Percentiles rank a stretch among this genome's conserved stretches.
phyloP scores from a whole-genome alignment of 2,797 vertebrate genomes.

The Hippopotamyrus pictus region DNA sequence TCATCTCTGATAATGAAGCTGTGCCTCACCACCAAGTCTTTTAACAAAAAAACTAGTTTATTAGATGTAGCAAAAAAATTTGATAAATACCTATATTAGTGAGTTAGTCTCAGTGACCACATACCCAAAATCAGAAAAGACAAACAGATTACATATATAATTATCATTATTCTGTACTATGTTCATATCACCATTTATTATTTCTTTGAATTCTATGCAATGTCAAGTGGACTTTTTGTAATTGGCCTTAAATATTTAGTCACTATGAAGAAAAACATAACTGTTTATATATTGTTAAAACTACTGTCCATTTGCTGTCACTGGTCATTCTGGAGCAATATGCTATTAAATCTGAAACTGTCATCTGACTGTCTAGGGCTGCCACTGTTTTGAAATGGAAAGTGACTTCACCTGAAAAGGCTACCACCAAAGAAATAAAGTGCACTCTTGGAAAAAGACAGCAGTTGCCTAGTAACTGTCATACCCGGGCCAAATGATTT shows the following conservation, averaged over 20 bases:
- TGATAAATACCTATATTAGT: background rate
- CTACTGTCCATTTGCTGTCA: background rate
- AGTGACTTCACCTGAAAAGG: slow-evolving; percentile 11
- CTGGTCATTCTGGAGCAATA: background rate
- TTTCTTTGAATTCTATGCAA: background rate
- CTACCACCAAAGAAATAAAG: background rate
- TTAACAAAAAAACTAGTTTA: background rate
- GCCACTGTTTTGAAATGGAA: background rate
- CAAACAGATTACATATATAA: background rate
- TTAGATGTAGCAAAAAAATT: background rate
- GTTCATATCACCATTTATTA: background rate
- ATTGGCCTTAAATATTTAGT: background rate
- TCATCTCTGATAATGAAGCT: background rate
- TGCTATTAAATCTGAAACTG: background rate
- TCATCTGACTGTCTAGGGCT: background rate
- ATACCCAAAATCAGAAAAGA: background rate
- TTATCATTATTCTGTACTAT: background rate
- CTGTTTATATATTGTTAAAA: background rate
- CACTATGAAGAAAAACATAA: background rate
- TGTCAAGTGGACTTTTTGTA: background rate
- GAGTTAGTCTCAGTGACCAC: background rate
- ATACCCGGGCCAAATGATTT: slow-evolving; percentile 32
- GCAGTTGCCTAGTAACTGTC: slow-evolving; percentile 41
- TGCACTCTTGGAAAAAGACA: slow-evolving; percentile 15
- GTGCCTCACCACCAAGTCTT: background rate